Percentiles rank a stretch among this genome's conserved stretches.
Conservation (phyloP, 2,113 vertebrate genomes). For the Sialia sialis region DNA sequence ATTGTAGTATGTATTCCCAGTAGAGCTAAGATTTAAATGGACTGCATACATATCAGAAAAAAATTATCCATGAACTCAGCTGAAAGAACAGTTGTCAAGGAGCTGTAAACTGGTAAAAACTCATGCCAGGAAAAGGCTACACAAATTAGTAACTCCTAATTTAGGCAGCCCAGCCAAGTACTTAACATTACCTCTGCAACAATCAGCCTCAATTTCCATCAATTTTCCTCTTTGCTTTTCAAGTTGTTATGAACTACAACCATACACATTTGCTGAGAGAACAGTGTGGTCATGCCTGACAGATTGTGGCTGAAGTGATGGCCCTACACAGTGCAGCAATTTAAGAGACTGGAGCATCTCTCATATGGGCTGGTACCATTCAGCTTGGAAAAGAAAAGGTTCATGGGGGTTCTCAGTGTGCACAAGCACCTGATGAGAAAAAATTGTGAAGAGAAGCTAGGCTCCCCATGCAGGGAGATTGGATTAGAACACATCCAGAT, state of each 20-base stretch:
- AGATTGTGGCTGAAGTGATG: background rate
- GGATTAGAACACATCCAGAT: background rate
- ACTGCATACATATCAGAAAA: background rate
- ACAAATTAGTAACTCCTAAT: background rate
- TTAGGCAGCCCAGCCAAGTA: background rate
- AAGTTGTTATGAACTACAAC: background rate
- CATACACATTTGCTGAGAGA: background rate
- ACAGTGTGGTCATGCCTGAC: background rate
- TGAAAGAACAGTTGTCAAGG: background rate
- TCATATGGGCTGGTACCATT: accelerated
- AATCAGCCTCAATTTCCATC: background rate
- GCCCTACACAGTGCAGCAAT: background rate
- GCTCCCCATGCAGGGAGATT: background rate
- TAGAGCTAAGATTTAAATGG: background rate
- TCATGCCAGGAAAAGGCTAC: background rate
- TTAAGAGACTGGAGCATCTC: background rate
- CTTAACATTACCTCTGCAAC: background rate
- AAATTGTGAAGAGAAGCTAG: background rate
- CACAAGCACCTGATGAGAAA: background rate
- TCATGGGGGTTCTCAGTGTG: background rate
- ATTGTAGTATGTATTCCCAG: background rate
- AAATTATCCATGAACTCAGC: background rate
- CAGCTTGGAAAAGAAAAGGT: background rate
- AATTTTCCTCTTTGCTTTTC: background rate
- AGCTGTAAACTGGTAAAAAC: background rate